Conservation (phyloP, 2,888 invertebrate species). For the Ormyrus thymus region DNA sequence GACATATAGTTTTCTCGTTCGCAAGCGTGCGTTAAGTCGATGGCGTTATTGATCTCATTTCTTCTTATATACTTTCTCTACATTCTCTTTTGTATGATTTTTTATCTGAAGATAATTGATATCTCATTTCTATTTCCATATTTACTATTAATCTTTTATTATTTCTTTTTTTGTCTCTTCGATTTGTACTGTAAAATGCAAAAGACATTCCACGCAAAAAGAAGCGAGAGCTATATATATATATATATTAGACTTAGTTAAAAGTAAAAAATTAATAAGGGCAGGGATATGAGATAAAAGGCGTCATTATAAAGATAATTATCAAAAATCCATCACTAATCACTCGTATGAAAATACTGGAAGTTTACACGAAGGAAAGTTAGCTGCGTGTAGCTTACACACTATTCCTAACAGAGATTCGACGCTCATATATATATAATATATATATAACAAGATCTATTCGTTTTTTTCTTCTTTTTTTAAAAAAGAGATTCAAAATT, state of each 20-base stretch:
- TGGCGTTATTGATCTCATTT: slow-evolving; percentile 45
- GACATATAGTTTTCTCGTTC: slow-evolving; percentile 48
- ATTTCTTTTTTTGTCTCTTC: slow-evolving; percentile 28
- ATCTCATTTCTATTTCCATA: slow-evolving; percentile 22
- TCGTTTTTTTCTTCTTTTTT: slow-evolving; percentile 38
- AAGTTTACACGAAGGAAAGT: slow-evolving; percentile 66
- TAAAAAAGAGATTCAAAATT: slow-evolving; percentile 46
- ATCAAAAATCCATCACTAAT: slow-evolving; percentile 57
- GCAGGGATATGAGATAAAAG: slow-evolving; percentile 55
- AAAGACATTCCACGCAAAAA: slow-evolving; percentile 60
- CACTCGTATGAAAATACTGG: slow-evolving; percentile 68
- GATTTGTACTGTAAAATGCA: slow-evolving; percentile 60
- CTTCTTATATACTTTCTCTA: slow-evolving; percentile 53
- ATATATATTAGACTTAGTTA: slow-evolving; percentile 49
- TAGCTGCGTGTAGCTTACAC: slow-evolving; percentile 45
- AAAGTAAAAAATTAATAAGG: slow-evolving; percentile 55
- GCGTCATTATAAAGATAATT: slow-evolving; percentile 49
- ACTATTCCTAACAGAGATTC: slow-evolving; percentile 54
- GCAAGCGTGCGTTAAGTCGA: slow-evolving; percentile 53
- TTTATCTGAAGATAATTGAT: slow-evolving; percentile 51
- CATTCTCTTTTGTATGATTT: slow-evolving; percentile 37
- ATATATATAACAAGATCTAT: slow-evolving; percentile 56
- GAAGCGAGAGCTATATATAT: slow-evolving; percentile 51
- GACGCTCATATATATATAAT: slow-evolving; percentile 54
- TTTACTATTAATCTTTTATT: slow-evolving; percentile 36